phyloP scores from a whole-genome alignment of 2,113 vertebrate genomes.

The Cyprinus carpio region DNA sequence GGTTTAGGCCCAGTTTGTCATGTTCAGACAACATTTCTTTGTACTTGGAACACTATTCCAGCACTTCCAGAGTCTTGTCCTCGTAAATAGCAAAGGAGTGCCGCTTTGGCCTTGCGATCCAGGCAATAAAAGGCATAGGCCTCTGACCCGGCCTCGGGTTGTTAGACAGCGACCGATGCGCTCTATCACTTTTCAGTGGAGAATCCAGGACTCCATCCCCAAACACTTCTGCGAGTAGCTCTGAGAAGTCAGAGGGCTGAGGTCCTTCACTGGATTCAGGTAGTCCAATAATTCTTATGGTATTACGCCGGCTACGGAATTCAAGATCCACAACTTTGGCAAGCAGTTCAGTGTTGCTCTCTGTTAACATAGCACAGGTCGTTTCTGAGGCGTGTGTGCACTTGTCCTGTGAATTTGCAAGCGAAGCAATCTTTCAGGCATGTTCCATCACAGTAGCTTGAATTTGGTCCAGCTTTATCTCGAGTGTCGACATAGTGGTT shows the following conservation, averaged over 20 bases:
- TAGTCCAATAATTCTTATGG: not conserved
- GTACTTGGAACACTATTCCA: not conserved
- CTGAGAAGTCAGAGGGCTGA: not conserved
- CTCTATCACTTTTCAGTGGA: not conserved
- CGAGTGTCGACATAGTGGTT: not conserved
- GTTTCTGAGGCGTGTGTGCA: not conserved
- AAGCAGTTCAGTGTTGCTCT: no score
- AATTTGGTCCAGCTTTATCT: slow-evolving; percentile 1
- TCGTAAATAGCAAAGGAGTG: not conserved
- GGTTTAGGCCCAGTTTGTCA: not conserved
- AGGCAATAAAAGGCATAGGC: no score
- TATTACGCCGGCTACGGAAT: not conserved
- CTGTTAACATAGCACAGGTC: not conserved
- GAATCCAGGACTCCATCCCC: not conserved
- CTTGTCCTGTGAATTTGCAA: not conserved
- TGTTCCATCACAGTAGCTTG: not conserved
- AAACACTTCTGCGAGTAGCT: not conserved
- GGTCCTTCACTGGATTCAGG: not conserved
- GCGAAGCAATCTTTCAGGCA: not conserved
- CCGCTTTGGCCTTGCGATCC: not conserved
- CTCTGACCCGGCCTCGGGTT: no score
- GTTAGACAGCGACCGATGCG: not conserved
- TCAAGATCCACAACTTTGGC: no score
- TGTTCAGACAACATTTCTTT: not conserved
- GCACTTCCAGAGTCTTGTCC: not conserved